Base-by-base conservation (phyloP, 2,113 vertebrate species). In the Seriola quinqueradiata region DNA sequence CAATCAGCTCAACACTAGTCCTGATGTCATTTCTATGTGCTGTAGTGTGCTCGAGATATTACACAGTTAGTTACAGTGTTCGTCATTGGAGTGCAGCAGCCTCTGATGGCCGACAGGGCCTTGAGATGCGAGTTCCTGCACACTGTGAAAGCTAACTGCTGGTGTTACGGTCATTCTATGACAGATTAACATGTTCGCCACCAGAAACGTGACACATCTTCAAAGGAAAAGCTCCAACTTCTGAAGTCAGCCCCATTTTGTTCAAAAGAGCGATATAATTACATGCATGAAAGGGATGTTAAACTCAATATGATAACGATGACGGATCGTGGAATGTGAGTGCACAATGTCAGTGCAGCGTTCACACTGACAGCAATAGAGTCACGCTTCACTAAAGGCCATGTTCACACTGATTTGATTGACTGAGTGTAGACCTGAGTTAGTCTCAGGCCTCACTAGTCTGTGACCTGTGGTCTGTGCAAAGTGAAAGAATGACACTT, bases 31-130 rank as follows among this genome's bases (percentile, higher is more conserved):
- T 28, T 36, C 34, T 36, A 36, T 36, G 34, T 36, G 34, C 70
- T 52, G 42, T 38, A 3, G 54, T 36, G 68, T 16, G 59, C 74
- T 59, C 25, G 32, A 72, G 71, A 77, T 82, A 40, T 82, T 23
- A 70, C 55, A 68, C 58, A 79, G 74, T 74, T 28, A 28, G 25
- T 28, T 28, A 28, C 25, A 28, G 25, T 28, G 25, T 28, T 28
- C 2, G 25, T 28, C 25, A 28, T 28, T 28, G 25, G 25, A 28
- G 25, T 28, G 25, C 25, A 28, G 67, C 25, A 54, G 71, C 61
- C 67, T 89, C 71, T 79, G 74, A 79, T 77, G 72, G 50, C 4
- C 2, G 70, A 44, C 32, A 1, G 12, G 11, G 81, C 67, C 73
- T 46, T 61, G 34, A 82, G 83, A 67, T 68, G 3, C 16, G 19